Percentiles rank a stretch among this genome's conserved stretches.
Evolutionary conservation across 2,888 invertebrate genomes (phyloP).

Genomic region (Dasysyrphus albostriatus): DNA sequence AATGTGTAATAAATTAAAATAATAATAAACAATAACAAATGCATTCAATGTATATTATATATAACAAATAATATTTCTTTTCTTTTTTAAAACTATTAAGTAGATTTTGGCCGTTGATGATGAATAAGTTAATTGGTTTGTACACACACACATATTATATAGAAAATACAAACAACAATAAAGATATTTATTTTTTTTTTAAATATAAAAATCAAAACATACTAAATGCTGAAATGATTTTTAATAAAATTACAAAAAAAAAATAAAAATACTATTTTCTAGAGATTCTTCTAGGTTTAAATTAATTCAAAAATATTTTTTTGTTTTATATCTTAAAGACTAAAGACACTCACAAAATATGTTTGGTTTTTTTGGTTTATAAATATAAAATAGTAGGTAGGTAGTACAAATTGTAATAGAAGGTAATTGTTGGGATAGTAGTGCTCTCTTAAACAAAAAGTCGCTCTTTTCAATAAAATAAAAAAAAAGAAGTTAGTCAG

Average conservation of each 20-base stretch:
- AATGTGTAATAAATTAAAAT: constrained; percentile 61
- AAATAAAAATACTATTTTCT: constrained; percentile 21
- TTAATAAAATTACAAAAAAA: neutral
- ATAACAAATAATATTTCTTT: constrained; percentile 39
- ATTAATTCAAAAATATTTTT: constrained; percentile 27
- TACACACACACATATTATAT: constrained; percentile 30
- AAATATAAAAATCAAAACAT: constrained; percentile 27
- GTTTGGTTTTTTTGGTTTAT: constrained; percentile 34
- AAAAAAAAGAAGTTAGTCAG: constrained; percentile 76
- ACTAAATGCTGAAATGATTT: constrained; percentile 50
- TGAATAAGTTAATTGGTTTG: constrained; percentile 52
- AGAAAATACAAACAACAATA: constrained; percentile 43
- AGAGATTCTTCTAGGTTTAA: constrained; percentile 64
- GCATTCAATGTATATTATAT: constrained; percentile 43
- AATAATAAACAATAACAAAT: constrained; percentile 62
- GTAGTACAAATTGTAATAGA: constrained; percentile 34
- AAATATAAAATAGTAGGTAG: constrained; percentile 52
- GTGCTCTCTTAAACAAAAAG: constrained; percentile 40
- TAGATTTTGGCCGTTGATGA: constrained; percentile 60
- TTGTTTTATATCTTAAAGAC: constrained; percentile 10
- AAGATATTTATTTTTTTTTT: constrained; percentile 3
- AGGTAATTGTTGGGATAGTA: constrained; percentile 61
- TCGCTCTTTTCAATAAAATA: constrained; percentile 56
- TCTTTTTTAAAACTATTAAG: constrained; percentile 67
- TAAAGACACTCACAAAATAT: constrained; percentile 59